A percentile compares a stretch with the other conserved stretches of the same genome.
Evolutionary conservation across 2,888 invertebrate species (phyloP).

Genomic region (Lasius platythorax): DNA sequence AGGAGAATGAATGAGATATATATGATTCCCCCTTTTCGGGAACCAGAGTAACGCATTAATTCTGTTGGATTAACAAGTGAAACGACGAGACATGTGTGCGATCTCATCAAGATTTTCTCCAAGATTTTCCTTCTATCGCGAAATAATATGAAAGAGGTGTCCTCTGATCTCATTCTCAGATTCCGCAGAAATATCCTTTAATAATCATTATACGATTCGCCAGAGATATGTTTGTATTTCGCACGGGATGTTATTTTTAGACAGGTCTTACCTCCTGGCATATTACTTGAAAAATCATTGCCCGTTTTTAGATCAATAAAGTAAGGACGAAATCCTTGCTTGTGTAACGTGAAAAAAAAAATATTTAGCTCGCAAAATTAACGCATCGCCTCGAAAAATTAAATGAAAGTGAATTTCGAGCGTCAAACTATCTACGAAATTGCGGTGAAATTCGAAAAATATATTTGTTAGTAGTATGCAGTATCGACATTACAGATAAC

Average conservation of each 20-base stretch:
- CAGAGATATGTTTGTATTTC: not conserved
- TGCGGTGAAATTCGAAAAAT: not conserved
- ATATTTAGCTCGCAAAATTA: not conserved
- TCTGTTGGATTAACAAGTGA: constrained; percentile 5
- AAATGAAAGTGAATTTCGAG: not conserved
- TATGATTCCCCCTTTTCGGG: constrained; percentile 8
- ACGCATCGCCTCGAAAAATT: not conserved
- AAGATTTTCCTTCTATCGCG: not conserved
- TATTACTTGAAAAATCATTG: not conserved
- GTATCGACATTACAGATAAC: not conserved
- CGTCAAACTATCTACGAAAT: not conserved
- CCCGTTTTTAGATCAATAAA: not conserved
- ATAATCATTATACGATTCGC: constrained; percentile 1
- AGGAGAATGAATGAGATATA: not conserved
- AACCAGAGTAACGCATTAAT: not conserved
- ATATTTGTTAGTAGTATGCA: not conserved
- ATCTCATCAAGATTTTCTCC: not conserved
- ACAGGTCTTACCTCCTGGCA: not conserved
- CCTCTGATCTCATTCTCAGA: not conserved
- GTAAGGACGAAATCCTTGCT: not conserved
- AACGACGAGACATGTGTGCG: not conserved
- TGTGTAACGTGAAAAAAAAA: not conserved
- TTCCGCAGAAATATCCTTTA: not conserved
- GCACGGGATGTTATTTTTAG: not conserved
- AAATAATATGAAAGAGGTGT: not conserved